Conservation (phyloP, 2,113 vertebrate species). For the Propithecus coquereli region DNA sequence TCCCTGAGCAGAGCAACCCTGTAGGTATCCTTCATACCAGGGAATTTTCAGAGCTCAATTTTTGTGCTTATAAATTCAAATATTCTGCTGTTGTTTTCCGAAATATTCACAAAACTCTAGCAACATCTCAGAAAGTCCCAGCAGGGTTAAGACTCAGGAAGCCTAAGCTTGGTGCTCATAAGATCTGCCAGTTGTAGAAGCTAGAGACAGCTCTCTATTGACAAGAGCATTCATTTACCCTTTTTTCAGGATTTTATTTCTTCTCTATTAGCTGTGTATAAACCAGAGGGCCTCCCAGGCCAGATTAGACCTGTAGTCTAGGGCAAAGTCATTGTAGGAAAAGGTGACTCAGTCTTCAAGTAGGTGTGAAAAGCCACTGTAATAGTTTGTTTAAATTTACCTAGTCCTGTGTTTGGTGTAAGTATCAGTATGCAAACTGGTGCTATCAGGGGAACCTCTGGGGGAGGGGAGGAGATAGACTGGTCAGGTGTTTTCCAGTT, state of each 20-base stretch:
- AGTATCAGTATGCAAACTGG: conserved; percentile 7
- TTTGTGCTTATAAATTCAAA: conserved; percentile 25
- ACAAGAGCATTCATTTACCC: neutral
- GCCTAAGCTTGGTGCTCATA: neutral
- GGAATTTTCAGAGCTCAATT: neutral
- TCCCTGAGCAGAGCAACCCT: neutral
- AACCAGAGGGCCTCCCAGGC: neutral
- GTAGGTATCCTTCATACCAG: neutral
- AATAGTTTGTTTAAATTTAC: neutral
- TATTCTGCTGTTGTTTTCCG: neutral
- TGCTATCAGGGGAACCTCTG: neutral
- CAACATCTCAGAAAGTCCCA: neutral
- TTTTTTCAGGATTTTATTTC: neutral
- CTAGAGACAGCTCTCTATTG: neutral
- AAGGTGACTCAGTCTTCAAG: conserved; percentile 10
- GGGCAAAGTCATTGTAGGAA: neutral
- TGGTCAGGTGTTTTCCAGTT: neutral
- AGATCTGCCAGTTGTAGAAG: too few species aligned
- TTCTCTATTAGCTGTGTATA: neutral
- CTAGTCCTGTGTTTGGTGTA: conserved; percentile 17
- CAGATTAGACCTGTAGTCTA: neutral
- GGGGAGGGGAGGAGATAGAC: neutral
- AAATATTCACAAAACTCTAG: neutral
- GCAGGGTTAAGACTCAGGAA: neutral
- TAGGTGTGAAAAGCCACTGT: neutral